Base-by-base conservation (phyloP, 1,140 invertebrate genomes). In the Zaprionus inermis region DNA sequence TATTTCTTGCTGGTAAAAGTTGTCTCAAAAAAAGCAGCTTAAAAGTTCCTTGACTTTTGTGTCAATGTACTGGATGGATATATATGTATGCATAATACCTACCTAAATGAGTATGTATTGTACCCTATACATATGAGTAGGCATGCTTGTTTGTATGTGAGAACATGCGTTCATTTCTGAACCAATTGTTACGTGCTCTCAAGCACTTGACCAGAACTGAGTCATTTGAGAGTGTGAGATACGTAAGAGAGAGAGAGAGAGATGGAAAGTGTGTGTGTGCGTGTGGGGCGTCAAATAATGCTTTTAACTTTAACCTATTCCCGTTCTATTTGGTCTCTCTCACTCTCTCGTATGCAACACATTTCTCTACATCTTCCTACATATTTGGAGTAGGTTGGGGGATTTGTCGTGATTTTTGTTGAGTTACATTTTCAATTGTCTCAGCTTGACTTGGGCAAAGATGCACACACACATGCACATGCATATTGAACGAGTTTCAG, bases 31-130 rank as follows among this genome's bases (percentile, higher is more conserved):
- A 77, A 83, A 85, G 58, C 83, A 71, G 79, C 82, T 82, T 82
- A 73, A 86, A 79, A 86, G 83, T 86, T 86, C 76, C 77, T 86
- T 86, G 82, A 86, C 82, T 88, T 77, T n/a, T 44, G 64, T 38
- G 57, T 54, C 61, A 69, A 65, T 61, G 49, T 52, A 38, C 34
- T 34, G 20, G 20, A 71, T 60, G n/a, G n/a, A 61, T 72, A 73
- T 41, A 56, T 51, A 60, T n/a, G n/a, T n/a, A n/a, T n/a, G n/a
- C n/a, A 72, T 57, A 51, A 57, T 61, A 57, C 64, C 36, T 30
- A 70, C 46, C 44, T 16, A 44, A 44, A 44, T 44, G n/a, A 34
- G 30, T 9, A 44, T 51, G 9, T n/a, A 30, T 66, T 32, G 34
- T 32, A 32, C 10, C 7, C 20, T 51, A 30, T 56, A 11, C 24